Base-by-base conservation (phyloP, 2,797 vertebrate genomes). In the Danio kyathit region DNA sequence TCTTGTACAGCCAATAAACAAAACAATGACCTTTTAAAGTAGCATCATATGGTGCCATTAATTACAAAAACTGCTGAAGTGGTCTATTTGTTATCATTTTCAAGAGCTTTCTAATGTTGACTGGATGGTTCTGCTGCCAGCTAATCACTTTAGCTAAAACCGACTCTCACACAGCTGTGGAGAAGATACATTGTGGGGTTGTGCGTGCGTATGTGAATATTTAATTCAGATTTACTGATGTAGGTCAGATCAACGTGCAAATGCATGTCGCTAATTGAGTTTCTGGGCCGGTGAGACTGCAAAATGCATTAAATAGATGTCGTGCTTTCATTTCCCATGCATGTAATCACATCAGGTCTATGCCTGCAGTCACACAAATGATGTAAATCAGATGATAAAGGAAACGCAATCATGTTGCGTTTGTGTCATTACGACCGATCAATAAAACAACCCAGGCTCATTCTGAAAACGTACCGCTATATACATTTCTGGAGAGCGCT, bases 211-310 rank as follows among this genome's bases (percentile, higher is more conserved):
- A 0, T 57, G 60, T 41, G 52, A 48, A 19, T 82, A 65, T 69
- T 83, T 63, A 63, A 69, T 79, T 46, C 52, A 60, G 63, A 54
- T 75, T 13, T 65, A 6, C 19, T 63, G 38, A 76, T 63, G 76
- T 74, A 71, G 29, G 59, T 48, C 54, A 41, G 77, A 80, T 80
- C 69, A 76, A 57, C 71, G 65, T 61, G 46, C 56, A 70, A 69
- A 70, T 69, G 66, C 43, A 59, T 48, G 10, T 12, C 8, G n/a
- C 56, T 76, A 72, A 76, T 72, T 76, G 19, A 76, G 67, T 65
- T 69, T 46, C 59, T 10, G 49, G 5, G 46, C 65, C 10, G 8
- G 48, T 43, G 49, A 76, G 74, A 76, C 48, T 2, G 1, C 14
- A 43, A 17, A 65, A 44, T n/a, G 13, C 40, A 66, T 57, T 66